A percentile compares a stretch with the other conserved stretches of the same genome.
Evolutionary conservation across 2,113 vertebrate genomes (phyloP).

Genomic region (Gavia stellata): DNA sequence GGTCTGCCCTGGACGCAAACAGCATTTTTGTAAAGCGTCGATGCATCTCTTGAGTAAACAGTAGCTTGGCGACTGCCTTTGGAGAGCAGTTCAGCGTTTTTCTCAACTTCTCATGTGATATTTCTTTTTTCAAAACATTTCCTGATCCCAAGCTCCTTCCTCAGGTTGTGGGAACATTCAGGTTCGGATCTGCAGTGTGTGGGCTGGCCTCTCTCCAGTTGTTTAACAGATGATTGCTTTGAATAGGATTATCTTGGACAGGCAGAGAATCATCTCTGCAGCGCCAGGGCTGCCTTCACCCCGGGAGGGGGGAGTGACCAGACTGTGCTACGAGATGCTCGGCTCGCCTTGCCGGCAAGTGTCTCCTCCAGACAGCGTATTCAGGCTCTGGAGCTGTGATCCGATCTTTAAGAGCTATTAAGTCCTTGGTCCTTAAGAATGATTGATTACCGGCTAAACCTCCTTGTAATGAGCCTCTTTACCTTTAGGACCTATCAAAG

Average conservation of each 20-base stretch:
- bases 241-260: conserved; percentile 49
- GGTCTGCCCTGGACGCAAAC: neutral
- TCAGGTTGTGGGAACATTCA: conserved; percentile 36
- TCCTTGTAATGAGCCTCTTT: neutral
- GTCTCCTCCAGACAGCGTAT: neutral
- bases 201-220: conserved; percentile 30
- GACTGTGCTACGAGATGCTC: neutral
- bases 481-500: neutral
- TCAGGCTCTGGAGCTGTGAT: neutral
- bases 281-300: neutral
- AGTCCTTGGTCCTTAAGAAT: conserved; percentile 2
- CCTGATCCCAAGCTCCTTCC: neutral
- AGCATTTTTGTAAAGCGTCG: neutral
- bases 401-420: neutral
- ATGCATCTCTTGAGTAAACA: conserved; percentile 5
- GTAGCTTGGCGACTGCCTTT: neutral
- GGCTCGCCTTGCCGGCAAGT: neutral
- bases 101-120: neutral
- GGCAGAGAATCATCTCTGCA: conserved; percentile 10
- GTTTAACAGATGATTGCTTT: conserved; percentile 41
- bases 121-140: neutral
- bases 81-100: neutral
- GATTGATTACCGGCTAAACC: neutral
- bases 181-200: conserved; percentile 6
- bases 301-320: neutral